These are phyloP conservation scores for Patagioenas fasciata DNA, from an alignment of 2,113 vertebrate species.

Conservation along the genomic window DNA sequence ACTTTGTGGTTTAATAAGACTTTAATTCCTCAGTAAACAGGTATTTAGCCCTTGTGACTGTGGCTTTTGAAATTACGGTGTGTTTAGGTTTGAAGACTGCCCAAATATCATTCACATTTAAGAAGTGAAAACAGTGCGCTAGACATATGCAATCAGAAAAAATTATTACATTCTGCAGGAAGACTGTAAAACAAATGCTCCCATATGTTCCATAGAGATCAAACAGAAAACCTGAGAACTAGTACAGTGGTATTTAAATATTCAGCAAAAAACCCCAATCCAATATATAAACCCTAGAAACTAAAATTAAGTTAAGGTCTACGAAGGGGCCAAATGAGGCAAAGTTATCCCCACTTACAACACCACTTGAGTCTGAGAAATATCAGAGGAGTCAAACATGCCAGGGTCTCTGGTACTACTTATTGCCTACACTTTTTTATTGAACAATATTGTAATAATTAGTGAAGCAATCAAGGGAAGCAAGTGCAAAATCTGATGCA, in stretches of 20 bases:
- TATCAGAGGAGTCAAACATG: neutral
- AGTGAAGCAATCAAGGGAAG: neutral
- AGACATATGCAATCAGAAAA: conserved; percentile 73
- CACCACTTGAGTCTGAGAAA: conserved; percentile 1
- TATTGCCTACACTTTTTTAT: neutral
- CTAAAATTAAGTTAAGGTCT: conserved; percentile 37
- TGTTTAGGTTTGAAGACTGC: conserved; percentile 79
- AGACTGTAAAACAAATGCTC: conserved; percentile 70
- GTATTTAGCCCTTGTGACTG: conserved; percentile 78
- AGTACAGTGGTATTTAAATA: conserved; percentile 53
- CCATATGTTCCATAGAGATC: conserved; percentile 71
- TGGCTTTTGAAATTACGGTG: conserved; percentile 86
- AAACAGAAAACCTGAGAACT: conserved; percentile 63
- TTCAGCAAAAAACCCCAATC: neutral
- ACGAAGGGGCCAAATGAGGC: neutral
- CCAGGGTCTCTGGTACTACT: neutral
- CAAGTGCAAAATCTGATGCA: neutral
- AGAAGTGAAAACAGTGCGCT: conserved; percentile 61
- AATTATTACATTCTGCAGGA: conserved; percentile 70
- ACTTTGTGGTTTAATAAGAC: conserved; percentile 67
- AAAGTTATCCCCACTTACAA: neutral
- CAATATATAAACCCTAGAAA: neutral
- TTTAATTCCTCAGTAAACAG: conserved; percentile 81
- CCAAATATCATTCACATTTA: conserved; percentile 76
- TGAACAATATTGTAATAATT: neutral